These are phyloP conservation scores for Mechanitis mazaeus DNA, from an alignment of 2,888 invertebrate genomes.

Conservation along the genomic window DNA sequence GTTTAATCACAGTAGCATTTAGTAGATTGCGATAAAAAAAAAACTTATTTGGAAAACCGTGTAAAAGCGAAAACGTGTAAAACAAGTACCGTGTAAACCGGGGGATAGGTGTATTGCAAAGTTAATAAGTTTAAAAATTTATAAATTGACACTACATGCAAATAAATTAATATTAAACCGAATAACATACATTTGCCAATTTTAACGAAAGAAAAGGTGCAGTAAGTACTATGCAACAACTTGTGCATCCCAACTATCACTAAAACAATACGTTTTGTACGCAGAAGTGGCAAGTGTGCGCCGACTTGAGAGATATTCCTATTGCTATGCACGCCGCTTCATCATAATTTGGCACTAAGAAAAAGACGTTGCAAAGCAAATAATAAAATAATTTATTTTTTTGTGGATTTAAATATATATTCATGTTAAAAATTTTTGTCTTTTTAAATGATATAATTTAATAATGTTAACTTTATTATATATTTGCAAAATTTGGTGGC, in stretches of 20 bases:
- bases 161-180: slow-evolving; percentile 9
- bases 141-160: slow-evolving; percentile 4
- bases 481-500: slow-evolving; percentile 12
- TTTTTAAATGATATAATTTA: slow-evolving; percentile 9
- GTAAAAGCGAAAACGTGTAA: no score
- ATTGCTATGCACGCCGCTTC: slow-evolving; percentile 12
- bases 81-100: slow-evolving; percentile 1
- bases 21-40: no score
- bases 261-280: slow-evolving; percentile 14
- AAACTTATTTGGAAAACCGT: no score
- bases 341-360: slow-evolving; percentile 13
- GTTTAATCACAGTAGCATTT: no score
- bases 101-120: not conserved
- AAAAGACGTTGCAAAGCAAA: slow-evolving; percentile 13
- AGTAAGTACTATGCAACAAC: slow-evolving; percentile 16
- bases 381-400: slow-evolving; percentile 3
- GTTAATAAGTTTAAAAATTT: slow-evolving; percentile 3
- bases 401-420: slow-evolving; percentile 11
- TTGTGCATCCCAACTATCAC: slow-evolving; percentile 15
- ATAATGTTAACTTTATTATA: slow-evolving; percentile 8
- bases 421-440: slow-evolving; percentile 1
- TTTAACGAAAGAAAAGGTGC: slow-evolving; percentile 14
- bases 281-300: slow-evolving; percentile 17
- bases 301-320: slow-evolving; percentile 16
- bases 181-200: slow-evolving; percentile 15